Conservation (phyloP, 1,140 invertebrate genomes). For the Nebria ingens region DNA sequence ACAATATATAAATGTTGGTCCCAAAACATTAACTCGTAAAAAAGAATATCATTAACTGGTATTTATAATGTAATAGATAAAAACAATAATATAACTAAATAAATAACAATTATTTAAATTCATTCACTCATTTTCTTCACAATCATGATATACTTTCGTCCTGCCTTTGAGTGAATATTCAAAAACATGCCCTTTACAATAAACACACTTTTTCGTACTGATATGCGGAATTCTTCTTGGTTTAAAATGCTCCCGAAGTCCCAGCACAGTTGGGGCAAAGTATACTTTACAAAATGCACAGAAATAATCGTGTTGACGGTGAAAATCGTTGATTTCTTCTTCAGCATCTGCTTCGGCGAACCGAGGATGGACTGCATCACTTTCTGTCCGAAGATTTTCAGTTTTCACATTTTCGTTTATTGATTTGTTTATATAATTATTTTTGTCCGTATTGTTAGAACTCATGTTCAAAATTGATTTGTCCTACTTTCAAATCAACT, state of each 20-base stretch:
- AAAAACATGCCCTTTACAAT: not conserved
- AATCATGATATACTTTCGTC: conserved; percentile 3
- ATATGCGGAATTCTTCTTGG: conserved; percentile 13
- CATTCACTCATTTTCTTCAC: conserved; percentile 3
- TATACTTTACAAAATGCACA: conserved; percentile 16
- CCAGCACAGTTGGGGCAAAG: conserved; percentile 17
- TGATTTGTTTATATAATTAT: not conserved
- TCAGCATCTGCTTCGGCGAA: conserved; percentile 15
- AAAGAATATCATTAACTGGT: too few relatives aligned
- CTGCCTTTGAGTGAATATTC: not conserved
- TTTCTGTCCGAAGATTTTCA: conserved; percentile 11
- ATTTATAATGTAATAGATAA: not conserved
- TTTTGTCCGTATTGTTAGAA: too few relatives aligned
- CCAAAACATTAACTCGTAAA: not conserved
- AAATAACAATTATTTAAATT: conserved; percentile 11
- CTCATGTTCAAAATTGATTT: too few relatives aligned
- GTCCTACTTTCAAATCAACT: too few relatives aligned
- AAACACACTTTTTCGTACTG: not conserved
- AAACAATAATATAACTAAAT: conserved; percentile 12
- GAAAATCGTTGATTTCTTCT: conserved; percentile 11
- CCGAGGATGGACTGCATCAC: conserved; percentile 16
- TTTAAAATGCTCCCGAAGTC: conserved; percentile 17
- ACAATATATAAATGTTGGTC: not conserved
- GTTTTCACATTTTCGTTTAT: conserved; percentile 11
- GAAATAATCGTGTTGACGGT: conserved; percentile 16